These are phyloP conservation scores for Tursiops truncatus DNA, from an alignment of 2,113 vertebrate species.

Conservation along the genomic window DNA sequence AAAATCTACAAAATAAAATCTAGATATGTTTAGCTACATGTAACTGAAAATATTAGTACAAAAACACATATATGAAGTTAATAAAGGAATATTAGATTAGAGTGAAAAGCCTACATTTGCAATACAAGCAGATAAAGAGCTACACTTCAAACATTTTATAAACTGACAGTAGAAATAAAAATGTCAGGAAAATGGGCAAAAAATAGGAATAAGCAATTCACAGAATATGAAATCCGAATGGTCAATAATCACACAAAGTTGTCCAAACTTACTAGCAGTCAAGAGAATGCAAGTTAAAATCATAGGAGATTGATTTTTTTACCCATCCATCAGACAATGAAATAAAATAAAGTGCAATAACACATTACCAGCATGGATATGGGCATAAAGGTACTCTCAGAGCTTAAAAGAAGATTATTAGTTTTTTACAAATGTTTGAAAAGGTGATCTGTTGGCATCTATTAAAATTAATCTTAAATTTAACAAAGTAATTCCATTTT, in stretches of 20 bases:
- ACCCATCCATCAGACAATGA: not conserved
- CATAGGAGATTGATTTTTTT: not conserved
- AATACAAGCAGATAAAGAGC: not conserved
- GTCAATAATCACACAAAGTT: not conserved
- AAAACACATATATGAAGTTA: not conserved
- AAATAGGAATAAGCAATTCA: not conserved
- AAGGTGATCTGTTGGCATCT: not conserved
- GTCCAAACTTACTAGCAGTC: not conserved
- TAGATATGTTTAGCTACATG: not conserved
- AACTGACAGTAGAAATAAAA: not conserved
- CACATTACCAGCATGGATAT: not conserved
- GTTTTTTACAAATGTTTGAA: not conserved
- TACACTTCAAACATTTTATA: not conserved
- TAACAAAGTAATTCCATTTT: not conserved
- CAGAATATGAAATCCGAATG: not conserved
- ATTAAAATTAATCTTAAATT: not conserved
- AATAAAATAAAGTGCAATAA: not conserved
- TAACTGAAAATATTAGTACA: not conserved
- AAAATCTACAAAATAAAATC: not conserved
- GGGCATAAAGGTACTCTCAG: not conserved
- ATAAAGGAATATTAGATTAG: not conserved
- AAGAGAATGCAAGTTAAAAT: not conserved
- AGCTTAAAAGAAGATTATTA: not conserved
- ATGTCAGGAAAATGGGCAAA: not conserved
- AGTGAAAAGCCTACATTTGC: not conserved